These are phyloP conservation scores for Xenentodon cancila DNA, from an alignment of 2,797 vertebrate genomes.

Conservation along the genomic window DNA sequence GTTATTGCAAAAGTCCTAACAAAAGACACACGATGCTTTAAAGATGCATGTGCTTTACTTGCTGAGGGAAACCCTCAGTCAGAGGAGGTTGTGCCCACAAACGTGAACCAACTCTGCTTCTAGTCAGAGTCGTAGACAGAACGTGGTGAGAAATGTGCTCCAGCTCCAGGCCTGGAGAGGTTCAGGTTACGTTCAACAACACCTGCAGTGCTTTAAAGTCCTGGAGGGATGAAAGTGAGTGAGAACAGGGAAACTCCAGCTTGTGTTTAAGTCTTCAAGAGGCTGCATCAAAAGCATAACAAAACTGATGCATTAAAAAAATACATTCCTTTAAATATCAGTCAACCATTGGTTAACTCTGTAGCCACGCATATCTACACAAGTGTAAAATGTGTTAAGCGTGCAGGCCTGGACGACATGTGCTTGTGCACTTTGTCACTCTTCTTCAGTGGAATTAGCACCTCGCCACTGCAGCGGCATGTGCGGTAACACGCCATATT, in stretches of 20 bases:
- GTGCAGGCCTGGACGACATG: not conserved
- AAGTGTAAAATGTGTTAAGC: not conserved
- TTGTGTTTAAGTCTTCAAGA: constrained; percentile 7
- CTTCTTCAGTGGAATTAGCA: constrained; percentile 16
- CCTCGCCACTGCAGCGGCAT: not conserved
- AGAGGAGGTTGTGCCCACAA: not conserved
- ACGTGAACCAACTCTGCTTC: not conserved
- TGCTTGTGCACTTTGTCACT: not conserved
- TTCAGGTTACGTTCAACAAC: constrained; percentile 54
- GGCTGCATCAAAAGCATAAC: not conserved
- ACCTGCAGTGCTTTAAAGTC: constrained; percentile 47
- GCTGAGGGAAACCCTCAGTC: no score
- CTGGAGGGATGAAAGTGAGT: constrained; percentile 35
- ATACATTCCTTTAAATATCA: not conserved
- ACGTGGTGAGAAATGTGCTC: constrained; percentile 6
- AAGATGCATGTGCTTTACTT: no score
- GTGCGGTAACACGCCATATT: constrained; percentile 21
- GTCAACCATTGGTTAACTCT: not conserved
- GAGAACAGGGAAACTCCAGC: constrained; percentile 44
- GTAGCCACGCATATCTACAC: not conserved
- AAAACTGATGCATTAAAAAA: not conserved
- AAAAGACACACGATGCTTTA: no score
- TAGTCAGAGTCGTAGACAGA: not conserved
- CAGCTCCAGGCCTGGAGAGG: constrained; percentile 39
- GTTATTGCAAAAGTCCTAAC: no score